Evolutionary conservation across 1,140 invertebrate species (phyloP), one percentile per base, ranked within the genome.

Genomic region (Cyclargus thomasi): DNA sequence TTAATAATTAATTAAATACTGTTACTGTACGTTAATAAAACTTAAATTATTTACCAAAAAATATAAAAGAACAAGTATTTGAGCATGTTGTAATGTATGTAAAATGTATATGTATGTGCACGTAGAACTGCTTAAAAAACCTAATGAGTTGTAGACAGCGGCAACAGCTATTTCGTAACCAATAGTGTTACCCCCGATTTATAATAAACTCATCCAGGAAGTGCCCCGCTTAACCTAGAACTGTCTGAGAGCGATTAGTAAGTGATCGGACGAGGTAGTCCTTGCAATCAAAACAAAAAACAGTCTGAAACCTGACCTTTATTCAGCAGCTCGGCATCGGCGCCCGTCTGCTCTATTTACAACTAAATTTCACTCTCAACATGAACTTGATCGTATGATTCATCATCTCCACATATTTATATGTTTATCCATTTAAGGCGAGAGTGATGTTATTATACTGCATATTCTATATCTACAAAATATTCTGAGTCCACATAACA

Each of bases 261-360:
- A 59, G 10, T 59, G 55, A 55, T 55, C 7, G 53, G 53, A 20
- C 21, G 55, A 59, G 55, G 17, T 59, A 59, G 55, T 59, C 55
- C 55, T 59, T 59, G 55, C 17, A 20, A 59, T 20, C 8, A 20
- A 20, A 59, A 59, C 55, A 21, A 59, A 59, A 59, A 59, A 59
- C 18, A 20, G 55, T 59, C 20, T 59, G 18, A 59, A 59, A 20
- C 14, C 20, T 59, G 55, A 59, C 55, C 55, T 59, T 59, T 21
- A 20, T 21, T 59, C 55, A 11, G 17, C n/a, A n/a, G 55, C 55
- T 18, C 20, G 55, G n/a, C 18, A 7, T 6, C 6, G 55, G 55
- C 55, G 55, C 55, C 55, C 20, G 55, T 59, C 55, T 59, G 55
- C 55, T 59, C 17, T 59, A 21, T 59, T 59, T 59, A 59, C 53